These are phyloP conservation scores for Drosophila saltans DNA, from an alignment of 1,140 invertebrate genomes.

Conservation along the genomic window DNA sequence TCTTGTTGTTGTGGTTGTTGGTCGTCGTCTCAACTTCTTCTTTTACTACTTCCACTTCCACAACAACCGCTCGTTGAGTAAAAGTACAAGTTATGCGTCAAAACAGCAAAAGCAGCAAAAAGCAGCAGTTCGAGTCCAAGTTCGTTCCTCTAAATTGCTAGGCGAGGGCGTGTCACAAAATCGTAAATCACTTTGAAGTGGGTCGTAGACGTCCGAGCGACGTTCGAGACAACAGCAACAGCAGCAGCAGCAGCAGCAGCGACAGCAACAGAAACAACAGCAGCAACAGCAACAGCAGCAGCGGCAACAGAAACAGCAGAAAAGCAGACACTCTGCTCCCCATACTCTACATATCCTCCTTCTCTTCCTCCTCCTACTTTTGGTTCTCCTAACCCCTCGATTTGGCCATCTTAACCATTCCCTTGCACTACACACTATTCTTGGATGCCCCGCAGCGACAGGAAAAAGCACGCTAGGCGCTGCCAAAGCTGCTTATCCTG, in stretches of 20 bases:
- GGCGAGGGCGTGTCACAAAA: constrained; percentile 80
- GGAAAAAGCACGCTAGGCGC: constrained; percentile 73
- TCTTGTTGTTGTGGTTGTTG: background rate
- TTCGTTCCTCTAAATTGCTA: constrained; percentile 78
- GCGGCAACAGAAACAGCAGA: constrained; percentile 25
- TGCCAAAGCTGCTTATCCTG: constrained; percentile 68
- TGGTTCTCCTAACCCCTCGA: background rate
- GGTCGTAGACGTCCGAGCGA: constrained; percentile 79
- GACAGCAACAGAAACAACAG: constrained; percentile 24
- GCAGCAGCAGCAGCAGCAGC: constrained; percentile 40
- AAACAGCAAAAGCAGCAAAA: constrained; percentile 54
- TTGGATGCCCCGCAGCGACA: constrained; percentile 64
- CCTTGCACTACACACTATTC: background rate
- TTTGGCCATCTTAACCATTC: background rate
- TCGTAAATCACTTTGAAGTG: constrained; percentile 83
- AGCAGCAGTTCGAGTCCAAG: constrained; percentile 44
- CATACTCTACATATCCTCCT: background rate
- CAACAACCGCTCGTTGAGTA: constrained; percentile 32
- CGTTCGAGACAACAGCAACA: constrained; percentile 64
- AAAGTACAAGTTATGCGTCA: constrained; percentile 69
- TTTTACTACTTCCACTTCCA: constrained; percentile 18
- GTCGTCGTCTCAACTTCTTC: constrained; percentile 29
- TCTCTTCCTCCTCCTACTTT: background rate
- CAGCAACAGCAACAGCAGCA: constrained; percentile 31
- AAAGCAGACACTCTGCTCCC: constrained; percentile 14